phyloP scores from a whole-genome alignment of 1,140 invertebrate genomes.

The Zaprionus ghesquierei region DNA sequence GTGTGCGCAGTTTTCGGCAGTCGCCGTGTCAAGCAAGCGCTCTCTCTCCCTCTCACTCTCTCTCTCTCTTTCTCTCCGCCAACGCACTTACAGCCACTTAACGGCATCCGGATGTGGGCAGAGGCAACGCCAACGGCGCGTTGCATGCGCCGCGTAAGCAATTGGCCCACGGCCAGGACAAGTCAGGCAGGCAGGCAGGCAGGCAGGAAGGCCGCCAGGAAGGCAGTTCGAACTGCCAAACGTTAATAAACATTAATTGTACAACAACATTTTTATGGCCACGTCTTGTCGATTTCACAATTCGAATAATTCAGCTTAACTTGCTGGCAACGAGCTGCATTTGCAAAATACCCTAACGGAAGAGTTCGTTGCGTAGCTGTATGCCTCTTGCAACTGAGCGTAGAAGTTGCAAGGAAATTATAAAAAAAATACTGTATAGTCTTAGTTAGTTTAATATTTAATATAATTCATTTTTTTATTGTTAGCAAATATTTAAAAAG shows the following conservation, averaged over 20 bases:
- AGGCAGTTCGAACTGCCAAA: conserved; percentile 34
- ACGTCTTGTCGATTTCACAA: conserved; percentile 12
- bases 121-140: neutral
- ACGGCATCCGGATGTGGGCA: conserved; percentile 48
- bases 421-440: too few species aligned
- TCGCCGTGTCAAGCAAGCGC: conserved; percentile 15
- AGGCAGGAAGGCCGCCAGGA: neutral
- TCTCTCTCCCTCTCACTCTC: neutral
- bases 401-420: too few species aligned
- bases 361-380: neutral
- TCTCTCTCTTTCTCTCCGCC: neutral
- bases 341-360: conserved; percentile 29
- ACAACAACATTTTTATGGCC: conserved; percentile 47
- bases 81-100: conserved; percentile 70
- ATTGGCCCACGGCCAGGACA: conserved; percentile 36
- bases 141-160: conserved; percentile 33
- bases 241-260: conserved; percentile 77
- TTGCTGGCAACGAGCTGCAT: conserved; percentile 1
- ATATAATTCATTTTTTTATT: too few species aligned
- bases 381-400: too few species aligned
- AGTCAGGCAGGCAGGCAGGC: neutral
- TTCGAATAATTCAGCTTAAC: conserved; percentile 22
- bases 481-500: too few species aligned
- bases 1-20: conserved; percentile 20
- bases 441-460: too few species aligned